Evolutionary conservation across 2,797 vertebrate species (phyloP), one percentile per base, ranked within the genome.

Genomic region (Schizopygopsis pylzovi): DNA sequence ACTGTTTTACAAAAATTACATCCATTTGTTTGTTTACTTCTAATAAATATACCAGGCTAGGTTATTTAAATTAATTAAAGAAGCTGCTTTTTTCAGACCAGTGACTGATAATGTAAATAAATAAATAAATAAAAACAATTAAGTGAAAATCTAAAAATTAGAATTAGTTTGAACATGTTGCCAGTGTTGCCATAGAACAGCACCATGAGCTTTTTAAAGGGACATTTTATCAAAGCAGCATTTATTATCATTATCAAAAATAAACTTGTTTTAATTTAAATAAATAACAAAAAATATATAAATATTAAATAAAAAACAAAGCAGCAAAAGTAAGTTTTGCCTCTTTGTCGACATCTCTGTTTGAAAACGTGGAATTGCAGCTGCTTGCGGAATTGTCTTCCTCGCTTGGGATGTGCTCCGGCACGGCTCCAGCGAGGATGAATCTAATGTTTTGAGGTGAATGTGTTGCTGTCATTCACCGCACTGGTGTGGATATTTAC

Each of bases 21-120:
- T 76, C 73, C 28, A 76, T 76, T 76, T 76, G 49, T 76, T 76
- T 76, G 47, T 54, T 54, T 54, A 54, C 47, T 52, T 33, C 47
- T 11, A 4, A 76, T 37, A 2, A 52, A 33, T 16, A 16, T 52
- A 16, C 72, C 25, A 54, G 28, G 25, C 25, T 52, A 33, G n/a
- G 13, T 15, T 9, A 6, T 54, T 75, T 76, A 11, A 37, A 47
- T 76, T 76, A 37, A 33, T 52, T 52, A 20, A 33, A 18, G 4
- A 76, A 20, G 9, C 10, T 43, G 68, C 22, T 11, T 41, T 41
- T 12, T 71, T 71, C 39, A 71, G 20, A 43, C 18, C 68, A n/a
- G 20, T 43, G 39, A 41, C 4, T 71, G 37, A 12, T 22, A 12
- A 41, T 70, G 10, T 43, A 45, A 41, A 2, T 22, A 22, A 61